Conservation (phyloP, 2,888 invertebrate species). For the Ectemnius lituratus region DNA sequence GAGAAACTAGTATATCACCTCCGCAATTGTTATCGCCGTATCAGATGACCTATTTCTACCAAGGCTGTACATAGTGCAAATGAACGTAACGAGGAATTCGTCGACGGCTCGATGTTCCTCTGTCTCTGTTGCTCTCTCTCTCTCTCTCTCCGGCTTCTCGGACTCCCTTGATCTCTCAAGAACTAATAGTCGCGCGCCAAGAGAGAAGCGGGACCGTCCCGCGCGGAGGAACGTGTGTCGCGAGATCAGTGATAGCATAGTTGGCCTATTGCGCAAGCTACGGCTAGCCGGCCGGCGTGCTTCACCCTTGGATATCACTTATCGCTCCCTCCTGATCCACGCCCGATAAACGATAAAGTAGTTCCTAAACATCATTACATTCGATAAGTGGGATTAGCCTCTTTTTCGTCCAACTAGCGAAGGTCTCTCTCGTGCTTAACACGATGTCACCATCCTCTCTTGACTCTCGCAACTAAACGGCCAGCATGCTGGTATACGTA, state of each 20-base stretch:
- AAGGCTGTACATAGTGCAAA: conserved; percentile 49
- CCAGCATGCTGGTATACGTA: neutral
- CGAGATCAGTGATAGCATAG: too few species aligned
- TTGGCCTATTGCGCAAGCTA: too few species aligned
- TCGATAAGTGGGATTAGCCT: conserved; percentile 6
- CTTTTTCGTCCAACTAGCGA: neutral
- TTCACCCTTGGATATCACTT: neutral
- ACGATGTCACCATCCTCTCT: neutral
- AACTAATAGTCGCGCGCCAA: too few species aligned
- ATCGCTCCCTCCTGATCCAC: neutral
- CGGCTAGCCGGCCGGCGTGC: too few species aligned
- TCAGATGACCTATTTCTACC: conserved; percentile 59
- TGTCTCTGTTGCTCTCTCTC: neutral
- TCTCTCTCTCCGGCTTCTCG: neutral
- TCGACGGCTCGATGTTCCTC: neutral
- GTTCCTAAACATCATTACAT: neutral
- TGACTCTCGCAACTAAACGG: neutral
- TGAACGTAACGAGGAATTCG: conserved; percentile 6
- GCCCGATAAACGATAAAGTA: conserved; percentile 1
- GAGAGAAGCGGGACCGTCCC: too few species aligned
- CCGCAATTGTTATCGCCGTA: conserved; percentile 62
- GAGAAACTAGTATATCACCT: conserved; percentile 42
- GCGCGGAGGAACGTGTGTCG: too few species aligned
- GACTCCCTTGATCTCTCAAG: too few species aligned
- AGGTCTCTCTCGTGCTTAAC: neutral